phyloP scores from a whole-genome alignment of 1,140 invertebrate species.

The Platyscapa corneri region DNA sequence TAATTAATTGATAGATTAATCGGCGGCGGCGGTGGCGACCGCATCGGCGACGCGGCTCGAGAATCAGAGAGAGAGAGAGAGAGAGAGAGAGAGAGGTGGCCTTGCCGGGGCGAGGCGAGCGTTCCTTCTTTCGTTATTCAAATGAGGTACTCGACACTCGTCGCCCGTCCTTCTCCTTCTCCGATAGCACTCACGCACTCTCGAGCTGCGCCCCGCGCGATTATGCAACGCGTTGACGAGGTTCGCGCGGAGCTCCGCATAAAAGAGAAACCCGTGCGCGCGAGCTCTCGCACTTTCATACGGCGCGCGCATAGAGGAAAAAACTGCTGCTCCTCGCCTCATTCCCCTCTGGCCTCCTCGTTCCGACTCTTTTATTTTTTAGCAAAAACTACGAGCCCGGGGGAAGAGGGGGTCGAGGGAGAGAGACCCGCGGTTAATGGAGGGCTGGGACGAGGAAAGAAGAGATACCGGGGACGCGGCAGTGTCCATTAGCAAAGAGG shows the following conservation, averaged over 20 bases:
- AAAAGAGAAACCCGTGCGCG: not conserved
- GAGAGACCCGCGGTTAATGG: not conserved
- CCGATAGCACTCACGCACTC: not conserved
- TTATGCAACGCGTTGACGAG: not conserved
- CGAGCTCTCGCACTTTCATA: not conserved
- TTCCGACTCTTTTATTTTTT: too few species aligned
- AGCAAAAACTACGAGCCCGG: too few species aligned
- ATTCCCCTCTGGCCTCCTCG: too few species aligned
- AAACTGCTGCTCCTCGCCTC: too few species aligned
- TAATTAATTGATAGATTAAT: not conserved
- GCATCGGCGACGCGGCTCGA: too few species aligned
- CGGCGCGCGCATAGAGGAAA: not conserved
- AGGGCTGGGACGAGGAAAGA: not conserved
- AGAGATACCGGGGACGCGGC: not conserved
- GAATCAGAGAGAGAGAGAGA: not conserved
- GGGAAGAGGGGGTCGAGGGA: too few species aligned
- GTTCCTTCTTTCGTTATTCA: not conserved
- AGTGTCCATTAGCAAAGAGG: conserved; percentile 31
- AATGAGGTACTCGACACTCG: not conserved
- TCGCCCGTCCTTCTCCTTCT: not conserved
- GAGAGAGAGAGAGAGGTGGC: not conserved
- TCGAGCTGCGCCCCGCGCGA: not conserved
- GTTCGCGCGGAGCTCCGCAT: not conserved
- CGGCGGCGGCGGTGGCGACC: not conserved
- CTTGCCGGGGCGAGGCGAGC: not conserved